Evolutionary conservation across 2,797 vertebrate genomes (phyloP), one percentile per base, ranked within the genome.

Genomic region (Gymnoscopelus microlampas): DNA sequence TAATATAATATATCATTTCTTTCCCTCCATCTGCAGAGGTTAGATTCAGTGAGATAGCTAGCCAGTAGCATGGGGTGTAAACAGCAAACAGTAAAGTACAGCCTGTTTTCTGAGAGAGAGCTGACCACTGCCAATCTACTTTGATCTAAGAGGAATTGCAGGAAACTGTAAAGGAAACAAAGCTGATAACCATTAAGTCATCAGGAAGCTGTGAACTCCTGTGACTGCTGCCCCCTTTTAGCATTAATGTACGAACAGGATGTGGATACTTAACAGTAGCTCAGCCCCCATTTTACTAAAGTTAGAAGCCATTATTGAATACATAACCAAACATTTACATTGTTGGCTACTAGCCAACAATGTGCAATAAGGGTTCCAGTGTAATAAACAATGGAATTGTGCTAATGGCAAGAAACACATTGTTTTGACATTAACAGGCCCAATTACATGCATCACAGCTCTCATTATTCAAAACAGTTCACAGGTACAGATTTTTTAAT

Each of bases 91-190:
- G 58, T 2, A 0, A 19, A 32, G 44, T 26, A 63, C 65, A 35
- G 65, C 77, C 73, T 80, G 70, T 32, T 61, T 44, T 44, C 39
- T 67, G 62, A 66, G 19, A 66, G 11, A 53, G 63, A 50, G 54
- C 65, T 44, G 60, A 63, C 72, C 19, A 11, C 68, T 29, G 74
- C 49, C 62, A 76, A 76, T 88, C 79, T 57, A 68, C 85, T 88
- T 90, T 88, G 87, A 92, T 92, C 89, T 87, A 47, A 44, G 55
- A 73, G 81, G 77, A 82, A 85, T 74, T 84, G 78, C 88, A 91
- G 92, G 87, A 91, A 90, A 89, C 76, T 67, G 77, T 77, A 70
- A 88, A 72, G 80, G 78, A 89, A 90, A 89, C 85, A 81, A 88
- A 88, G 85, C 77, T 0, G 32, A 71, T 76, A 80, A 76, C 63